Conservation (phyloP, 1,140 invertebrate genomes). For the Zaprionus inermis region DNA sequence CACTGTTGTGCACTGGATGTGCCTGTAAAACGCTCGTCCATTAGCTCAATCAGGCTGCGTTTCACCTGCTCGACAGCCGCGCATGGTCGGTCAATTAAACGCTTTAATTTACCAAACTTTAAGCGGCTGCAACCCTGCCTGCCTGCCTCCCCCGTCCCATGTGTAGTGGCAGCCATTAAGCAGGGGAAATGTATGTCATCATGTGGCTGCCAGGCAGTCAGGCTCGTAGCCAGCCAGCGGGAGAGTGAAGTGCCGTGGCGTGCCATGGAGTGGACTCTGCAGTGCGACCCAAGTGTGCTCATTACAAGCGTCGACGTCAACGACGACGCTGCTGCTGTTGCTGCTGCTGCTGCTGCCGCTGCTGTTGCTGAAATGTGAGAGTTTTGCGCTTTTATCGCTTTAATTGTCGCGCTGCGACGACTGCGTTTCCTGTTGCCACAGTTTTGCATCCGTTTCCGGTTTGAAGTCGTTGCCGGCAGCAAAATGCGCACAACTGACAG, state of each 20-base stretch:
- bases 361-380: conserved; percentile 54
- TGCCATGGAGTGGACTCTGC: conserved; percentile 12
- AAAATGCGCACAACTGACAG: conserved; percentile 22
- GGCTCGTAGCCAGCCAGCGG: too few relatives aligned
- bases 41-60: conserved; percentile 60
- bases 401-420: conserved; percentile 63
- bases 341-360: conserved; percentile 8
- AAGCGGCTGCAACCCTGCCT: conserved; percentile 2
- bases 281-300: conserved; percentile 46
- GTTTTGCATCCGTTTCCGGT: conserved; percentile 54
- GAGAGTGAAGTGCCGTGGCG: neutral
- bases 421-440: conserved; percentile 44
- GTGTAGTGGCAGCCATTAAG: conserved; percentile 30
- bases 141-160: neutral
- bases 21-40: conserved; percentile 52
- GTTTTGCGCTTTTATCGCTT: conserved; percentile 74
- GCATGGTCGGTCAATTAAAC: conserved; percentile 62
- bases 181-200: conserved; percentile 67
- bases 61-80: conserved; percentile 27
- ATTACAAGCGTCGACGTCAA: conserved; percentile 48
- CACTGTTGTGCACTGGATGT: conserved; percentile 27
- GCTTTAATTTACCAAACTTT: conserved; percentile 35
- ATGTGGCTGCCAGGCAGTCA: conserved; percentile 28
- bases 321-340: conserved; percentile 38
- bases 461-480: conserved; percentile 30